phyloP scores from a whole-genome alignment of 2,888 invertebrate genomes.

The Alloscopus bannaensis region DNA sequence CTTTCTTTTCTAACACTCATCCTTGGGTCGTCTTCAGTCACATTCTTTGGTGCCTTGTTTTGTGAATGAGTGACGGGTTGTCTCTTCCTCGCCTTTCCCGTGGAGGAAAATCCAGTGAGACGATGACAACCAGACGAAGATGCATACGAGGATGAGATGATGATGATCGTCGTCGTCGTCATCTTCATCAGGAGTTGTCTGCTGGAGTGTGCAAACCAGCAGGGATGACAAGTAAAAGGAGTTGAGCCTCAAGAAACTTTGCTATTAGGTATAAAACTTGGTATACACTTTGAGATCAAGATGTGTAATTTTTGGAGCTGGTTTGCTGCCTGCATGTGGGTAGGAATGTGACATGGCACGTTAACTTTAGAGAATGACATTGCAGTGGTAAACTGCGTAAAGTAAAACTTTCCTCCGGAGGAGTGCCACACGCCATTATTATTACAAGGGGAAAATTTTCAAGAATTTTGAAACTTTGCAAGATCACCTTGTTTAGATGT shows the following conservation, averaged over 20 bases:
- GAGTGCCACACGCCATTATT: too few species aligned
- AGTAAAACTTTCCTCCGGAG: too few species aligned
- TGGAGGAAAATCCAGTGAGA: conserved; percentile 33
- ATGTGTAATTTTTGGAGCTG: conserved; percentile 37
- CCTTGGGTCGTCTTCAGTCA: conserved; percentile 23
- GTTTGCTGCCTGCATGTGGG: background rate
- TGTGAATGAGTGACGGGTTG: conserved; percentile 60
- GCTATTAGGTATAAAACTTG: conserved; percentile 13
- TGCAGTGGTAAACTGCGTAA: too few species aligned
- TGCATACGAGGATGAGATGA: conserved; percentile 45
- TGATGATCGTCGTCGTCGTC: conserved; percentile 37
- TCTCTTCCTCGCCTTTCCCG: conserved; percentile 46
- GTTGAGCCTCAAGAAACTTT: too few species aligned
- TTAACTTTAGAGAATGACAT: too few species aligned
- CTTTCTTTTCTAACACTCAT: too few species aligned
- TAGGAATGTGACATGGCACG: too few species aligned
- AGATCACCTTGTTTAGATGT: too few species aligned
- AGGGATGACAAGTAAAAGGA: too few species aligned
- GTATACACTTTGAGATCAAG: conserved; percentile 36
- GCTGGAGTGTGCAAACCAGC: too few species aligned
- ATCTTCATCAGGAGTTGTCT: conserved; percentile 8
- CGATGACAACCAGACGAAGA: conserved; percentile 43
- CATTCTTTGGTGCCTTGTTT: conserved; percentile 27
- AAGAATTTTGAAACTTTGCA: too few species aligned
- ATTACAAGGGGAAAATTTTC: too few species aligned